Evolutionary conservation across 2,888 invertebrate species (phyloP).

Genomic region (Drosophila vallismaia): DNA sequence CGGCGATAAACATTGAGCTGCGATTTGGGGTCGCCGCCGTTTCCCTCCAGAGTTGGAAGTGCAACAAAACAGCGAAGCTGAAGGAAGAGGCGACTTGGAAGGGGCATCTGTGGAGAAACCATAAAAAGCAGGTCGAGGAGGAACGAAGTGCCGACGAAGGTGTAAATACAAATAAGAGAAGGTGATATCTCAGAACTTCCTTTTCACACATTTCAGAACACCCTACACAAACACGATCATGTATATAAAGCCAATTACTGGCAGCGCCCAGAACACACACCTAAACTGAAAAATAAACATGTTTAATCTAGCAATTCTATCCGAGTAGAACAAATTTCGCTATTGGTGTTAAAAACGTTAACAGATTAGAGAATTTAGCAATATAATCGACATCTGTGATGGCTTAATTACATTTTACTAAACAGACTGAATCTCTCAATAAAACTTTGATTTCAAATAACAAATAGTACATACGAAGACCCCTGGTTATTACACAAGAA

Average conservation of each 20-base stretch:
- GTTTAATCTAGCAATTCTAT: conserved; percentile 40
- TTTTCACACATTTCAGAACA: conserved; percentile 73
- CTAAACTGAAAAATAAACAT: background rate
- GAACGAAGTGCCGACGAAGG: conserved; percentile 56
- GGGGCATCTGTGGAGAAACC: too few relatives aligned
- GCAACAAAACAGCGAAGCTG: conserved; percentile 26
- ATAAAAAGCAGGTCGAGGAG: conserved; percentile 25
- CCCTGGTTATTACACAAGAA: too few relatives aligned
- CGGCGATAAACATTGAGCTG: conserved; percentile 63
- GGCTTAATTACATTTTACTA: background rate
- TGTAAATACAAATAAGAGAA: conserved; percentile 78
- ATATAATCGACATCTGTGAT: too few relatives aligned
- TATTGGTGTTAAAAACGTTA: background rate
- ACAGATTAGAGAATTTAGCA: background rate
- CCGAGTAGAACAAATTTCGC: background rate
- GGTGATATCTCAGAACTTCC: conserved; percentile 80
- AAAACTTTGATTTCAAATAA: background rate
- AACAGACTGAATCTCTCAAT: background rate
- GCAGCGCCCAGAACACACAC: conserved; percentile 6
- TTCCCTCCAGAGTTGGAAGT: conserved; percentile 36
- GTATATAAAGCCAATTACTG: conserved; percentile 13
- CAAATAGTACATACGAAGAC: too few relatives aligned
- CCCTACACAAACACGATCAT: conserved; percentile 65
- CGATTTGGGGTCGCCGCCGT: conserved; percentile 60
- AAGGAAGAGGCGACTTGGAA: background rate